A percentile compares a stretch with the other conserved stretches of the same genome.
phyloP scores from a whole-genome alignment of 2,113 vertebrate genomes.

The Talpa occidentalis region DNA sequence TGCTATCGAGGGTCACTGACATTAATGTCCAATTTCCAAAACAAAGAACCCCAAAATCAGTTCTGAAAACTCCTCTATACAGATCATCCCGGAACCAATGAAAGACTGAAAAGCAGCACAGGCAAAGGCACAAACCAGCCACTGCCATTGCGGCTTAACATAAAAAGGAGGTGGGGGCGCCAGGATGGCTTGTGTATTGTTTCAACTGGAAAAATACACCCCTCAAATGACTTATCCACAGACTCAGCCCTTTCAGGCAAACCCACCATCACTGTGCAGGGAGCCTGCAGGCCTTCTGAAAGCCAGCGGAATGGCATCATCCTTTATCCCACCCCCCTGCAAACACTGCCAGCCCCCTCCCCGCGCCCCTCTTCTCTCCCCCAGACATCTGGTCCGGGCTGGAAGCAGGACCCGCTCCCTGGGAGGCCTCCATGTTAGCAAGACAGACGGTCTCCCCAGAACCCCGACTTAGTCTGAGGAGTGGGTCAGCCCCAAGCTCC shows the following conservation, averaged over 20 bases:
- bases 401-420: constrained; percentile 58
- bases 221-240: constrained; percentile 73
- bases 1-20: not conserved
- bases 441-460: not conserved
- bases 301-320: constrained; percentile 70
- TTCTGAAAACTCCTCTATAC: constrained; percentile 33
- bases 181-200: constrained; percentile 59
- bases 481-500: not conserved
- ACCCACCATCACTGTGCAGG: constrained; percentile 54
- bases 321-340: constrained; percentile 42
- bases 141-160: constrained; percentile 39
- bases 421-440: constrained; percentile 72
- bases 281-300: constrained; percentile 67
- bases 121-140: constrained; percentile 46
- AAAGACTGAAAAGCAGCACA: constrained; percentile 43
- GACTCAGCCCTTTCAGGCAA: constrained; percentile 66
- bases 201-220: constrained; percentile 66
- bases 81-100: constrained; percentile 20
- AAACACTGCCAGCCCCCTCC: constrained; percentile 51
- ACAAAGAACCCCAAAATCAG: constrained; percentile 39
- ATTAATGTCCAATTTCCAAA: constrained; percentile 27
- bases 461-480: not conserved
- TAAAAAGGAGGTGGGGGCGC: not conserved
- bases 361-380: not conserved
- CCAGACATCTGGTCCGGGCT: constrained; percentile 71